Evolutionary conservation across 2,797 vertebrate genomes (phyloP).

Genomic region (Channa striata): DNA sequence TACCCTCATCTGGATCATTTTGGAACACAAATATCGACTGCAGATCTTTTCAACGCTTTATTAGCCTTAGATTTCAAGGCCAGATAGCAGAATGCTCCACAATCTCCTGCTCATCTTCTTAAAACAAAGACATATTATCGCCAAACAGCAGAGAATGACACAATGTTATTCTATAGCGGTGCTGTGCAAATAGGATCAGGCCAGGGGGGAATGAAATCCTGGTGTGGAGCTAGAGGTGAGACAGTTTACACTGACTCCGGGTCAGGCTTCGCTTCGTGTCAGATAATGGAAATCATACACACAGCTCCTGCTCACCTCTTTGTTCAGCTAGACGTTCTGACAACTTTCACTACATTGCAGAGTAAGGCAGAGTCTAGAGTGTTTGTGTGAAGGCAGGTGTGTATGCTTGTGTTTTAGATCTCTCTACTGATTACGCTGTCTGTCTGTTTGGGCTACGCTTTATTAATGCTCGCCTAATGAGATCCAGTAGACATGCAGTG

Average conservation of each 20-base stretch:
- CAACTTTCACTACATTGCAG: neutral
- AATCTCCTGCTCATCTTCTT: slow-evolving; percentile 55
- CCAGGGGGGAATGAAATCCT: slow-evolving; percentile 32
- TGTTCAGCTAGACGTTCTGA: slow-evolving; percentile 32
- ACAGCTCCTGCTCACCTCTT: slow-evolving; percentile 23
- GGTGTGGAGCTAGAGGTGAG: slow-evolving; percentile 33
- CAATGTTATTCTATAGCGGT: slow-evolving; percentile 48
- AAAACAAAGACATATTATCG: slow-evolving; percentile 68
- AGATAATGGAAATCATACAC: slow-evolving; percentile 52
- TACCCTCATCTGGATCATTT: slow-evolving; percentile 40
- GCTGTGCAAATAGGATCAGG: slow-evolving; percentile 51
- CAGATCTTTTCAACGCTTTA: slow-evolving; percentile 55
- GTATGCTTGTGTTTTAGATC: slow-evolving; percentile 50
- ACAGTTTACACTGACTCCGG: slow-evolving; percentile 20
- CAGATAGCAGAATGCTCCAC: slow-evolving; percentile 44
- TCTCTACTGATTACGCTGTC: slow-evolving; percentile 35
- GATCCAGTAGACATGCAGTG: slow-evolving; percentile 52
- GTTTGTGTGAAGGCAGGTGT: slow-evolving; percentile 33
- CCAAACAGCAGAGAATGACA: slow-evolving; percentile 50
- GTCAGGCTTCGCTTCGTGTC: slow-evolving; percentile 35
- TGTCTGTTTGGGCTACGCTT: slow-evolving; percentile 53
- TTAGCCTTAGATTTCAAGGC: slow-evolving; percentile 59
- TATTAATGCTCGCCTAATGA: slow-evolving; percentile 60
- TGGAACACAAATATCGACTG: slow-evolving; percentile 63
- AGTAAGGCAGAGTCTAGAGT: neutral